Evolutionary conservation across 2,797 vertebrate genomes (phyloP).

Genomic region (Smutsia temminckii): DNA sequence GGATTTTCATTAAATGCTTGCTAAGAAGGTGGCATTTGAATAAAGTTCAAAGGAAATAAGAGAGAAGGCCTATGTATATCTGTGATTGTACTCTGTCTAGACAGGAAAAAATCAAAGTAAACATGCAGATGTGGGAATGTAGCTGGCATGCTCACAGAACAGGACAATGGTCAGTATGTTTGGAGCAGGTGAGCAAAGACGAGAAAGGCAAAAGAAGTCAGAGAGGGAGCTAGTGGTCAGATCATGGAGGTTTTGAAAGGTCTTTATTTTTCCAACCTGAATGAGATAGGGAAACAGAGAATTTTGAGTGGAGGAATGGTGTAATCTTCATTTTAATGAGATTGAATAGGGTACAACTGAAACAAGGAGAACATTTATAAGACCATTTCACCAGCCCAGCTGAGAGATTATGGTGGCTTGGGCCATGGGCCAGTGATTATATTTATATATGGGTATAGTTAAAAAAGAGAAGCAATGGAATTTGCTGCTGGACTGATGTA

Average conservation of each 20-base stretch:
- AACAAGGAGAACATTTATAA: neutral
- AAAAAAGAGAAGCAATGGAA: neutral
- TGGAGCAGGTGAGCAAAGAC: neutral
- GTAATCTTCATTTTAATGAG: neutral
- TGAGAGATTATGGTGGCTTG: neutral
- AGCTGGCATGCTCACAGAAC: too few species aligned
- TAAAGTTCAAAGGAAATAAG: neutral
- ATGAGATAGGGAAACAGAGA: neutral
- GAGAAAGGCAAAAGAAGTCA: neutral
- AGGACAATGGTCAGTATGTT: neutral
- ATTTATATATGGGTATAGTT: neutral
- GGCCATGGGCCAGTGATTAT: too few species aligned
- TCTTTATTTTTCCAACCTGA: neutral
- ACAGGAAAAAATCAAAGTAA: neutral
- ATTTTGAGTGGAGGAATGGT: neutral
- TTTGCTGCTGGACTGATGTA: neutral
- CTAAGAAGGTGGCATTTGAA: neutral
- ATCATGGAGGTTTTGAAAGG: neutral
- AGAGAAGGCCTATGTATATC: neutral
- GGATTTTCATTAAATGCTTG: neutral
- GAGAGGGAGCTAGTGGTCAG: neutral
- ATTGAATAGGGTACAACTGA: neutral
- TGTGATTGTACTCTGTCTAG: neutral
- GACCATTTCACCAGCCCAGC: neutral
- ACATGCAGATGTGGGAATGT: neutral